Conservation (phyloP, 2,797 vertebrate genomes). For the Enoplosus armatus region DNA sequence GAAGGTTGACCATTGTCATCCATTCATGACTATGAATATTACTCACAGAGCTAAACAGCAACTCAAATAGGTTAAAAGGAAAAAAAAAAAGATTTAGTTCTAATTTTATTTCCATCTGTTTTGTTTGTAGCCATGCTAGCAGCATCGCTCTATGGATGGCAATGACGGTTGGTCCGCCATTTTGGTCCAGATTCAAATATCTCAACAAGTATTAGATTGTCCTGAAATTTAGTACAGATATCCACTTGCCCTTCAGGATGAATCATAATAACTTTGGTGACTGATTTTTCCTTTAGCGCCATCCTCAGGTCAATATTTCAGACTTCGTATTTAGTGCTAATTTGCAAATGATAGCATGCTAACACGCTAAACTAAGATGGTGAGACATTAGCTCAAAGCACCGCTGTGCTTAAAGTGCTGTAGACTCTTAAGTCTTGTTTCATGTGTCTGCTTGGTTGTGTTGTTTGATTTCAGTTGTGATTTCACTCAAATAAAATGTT, state of each 20-base stretch:
- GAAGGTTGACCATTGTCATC: neutral
- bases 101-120: neutral
- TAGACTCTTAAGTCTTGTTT: neutral
- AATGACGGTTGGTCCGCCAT: neutral
- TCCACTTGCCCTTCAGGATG: neutral
- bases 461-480: conserved; percentile 5
- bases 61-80: neutral
- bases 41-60: neutral
- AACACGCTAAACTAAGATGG: neutral
- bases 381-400: neutral
- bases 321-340: neutral
- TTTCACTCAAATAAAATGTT: conserved; percentile 22
- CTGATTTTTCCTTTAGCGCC: neutral
- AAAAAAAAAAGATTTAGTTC: neutral
- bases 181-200: neutral
- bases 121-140: neutral
- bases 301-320: neutral
- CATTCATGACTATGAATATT: neutral
- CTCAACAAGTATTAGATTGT: neutral
- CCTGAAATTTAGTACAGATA: neutral
- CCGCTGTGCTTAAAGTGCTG: neutral
- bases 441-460: neutral
- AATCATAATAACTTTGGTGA: neutral
- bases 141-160: neutral
- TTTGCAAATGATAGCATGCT: neutral